Evolutionary conservation across 2,888 invertebrate species (phyloP), one percentile per base, ranked within the genome.

Genomic region (Clanis bilineata): DNA sequence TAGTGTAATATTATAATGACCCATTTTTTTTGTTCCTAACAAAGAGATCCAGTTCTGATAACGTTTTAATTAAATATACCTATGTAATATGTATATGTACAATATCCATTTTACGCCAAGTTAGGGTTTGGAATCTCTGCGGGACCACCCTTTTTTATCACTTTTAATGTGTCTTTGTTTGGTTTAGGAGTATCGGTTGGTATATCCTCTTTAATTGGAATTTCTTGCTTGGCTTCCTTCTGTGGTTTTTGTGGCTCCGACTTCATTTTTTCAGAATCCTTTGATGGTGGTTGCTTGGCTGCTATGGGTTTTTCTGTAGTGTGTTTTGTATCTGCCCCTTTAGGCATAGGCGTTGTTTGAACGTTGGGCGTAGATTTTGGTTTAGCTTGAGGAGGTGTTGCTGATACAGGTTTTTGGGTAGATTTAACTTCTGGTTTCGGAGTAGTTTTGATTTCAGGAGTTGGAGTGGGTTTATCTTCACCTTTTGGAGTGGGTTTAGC

Each of bases 91-190:
- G 9, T 36, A 36, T 7, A 41, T 6, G 1, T 18, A 3, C 2
- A 6, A 18, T 18, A 41, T 41, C 41, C 10, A 36, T n/a, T 58
- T 28, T 62, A 59, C 54, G 60, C 61, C 80, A 82, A 85, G 59
- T 80, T 76, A 62, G 84, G 87, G 65, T 86, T 82, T 51, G 90
- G 92, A 21, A 93, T 93, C 69, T 91, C 92, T 22, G 84, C 76
- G 1, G 92, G 93, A 9, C 94, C 94, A 61, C 87, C 92, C 70
- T 92, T 94, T 71, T 91, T 94, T 61, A 94, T 94, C 2, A 94
- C 93, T 82, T 94, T 94, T 25, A 94, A 85, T 56, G 88, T 93
- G 66, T 93, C 93, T 62, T 88, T 87, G 67, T 80, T 80, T 0
- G 94, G 94, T 59, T 93, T 92, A 21, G 82, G 79, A 0, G 93